Base-by-base conservation (phyloP, 2,888 invertebrate species). In the Zele albiditarsus region DNA sequence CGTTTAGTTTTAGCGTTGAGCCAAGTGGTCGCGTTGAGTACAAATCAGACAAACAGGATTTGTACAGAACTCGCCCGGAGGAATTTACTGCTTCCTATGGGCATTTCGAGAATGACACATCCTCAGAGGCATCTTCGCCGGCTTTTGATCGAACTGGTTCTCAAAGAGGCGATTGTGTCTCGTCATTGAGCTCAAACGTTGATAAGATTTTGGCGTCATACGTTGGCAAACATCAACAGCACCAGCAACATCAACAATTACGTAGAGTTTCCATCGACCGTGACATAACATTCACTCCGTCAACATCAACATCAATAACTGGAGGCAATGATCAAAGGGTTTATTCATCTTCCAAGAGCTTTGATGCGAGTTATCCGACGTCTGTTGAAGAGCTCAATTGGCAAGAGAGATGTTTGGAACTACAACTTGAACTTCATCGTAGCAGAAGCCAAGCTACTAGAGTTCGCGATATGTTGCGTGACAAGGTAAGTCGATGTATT, bases 381-480 rank as follows among this genome's bases (percentile, higher is more conserved):
- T 85, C 85, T 16, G 86, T 86, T 68, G 89, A 89, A 79, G 88
- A 89, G 75, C 92, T 95, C 85, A 95, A 96, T 90, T 97, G 97
- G 97, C 96, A 96, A 90, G 96, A 96, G 90, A 91, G 96, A 74
- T 97, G 97, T 86, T 89, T 96, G 84, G 95, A 96, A 87, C 90
- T 97, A 82, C 97, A 97, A 89, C 90, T 95, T 84, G 96, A 97
- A 88, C 90, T 97, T 82, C 96, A 96, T 86, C 91, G 96, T 80
- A 96, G 95, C 86, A 93, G 96, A 84, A 94, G 95, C 83, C 97
- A 97, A 90, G 96, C 97, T 1, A 95, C 95, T 77, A 93, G 95
- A 85, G 96, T 97, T 71, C 92, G 96, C 67, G 95, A 96, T 86
- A 95, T 96, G 93, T 93, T 97, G 76, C 91, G 96, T 87, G 96